Conservation (phyloP, 2,113 vertebrate genomes). For the Clarias batrachus region DNA sequence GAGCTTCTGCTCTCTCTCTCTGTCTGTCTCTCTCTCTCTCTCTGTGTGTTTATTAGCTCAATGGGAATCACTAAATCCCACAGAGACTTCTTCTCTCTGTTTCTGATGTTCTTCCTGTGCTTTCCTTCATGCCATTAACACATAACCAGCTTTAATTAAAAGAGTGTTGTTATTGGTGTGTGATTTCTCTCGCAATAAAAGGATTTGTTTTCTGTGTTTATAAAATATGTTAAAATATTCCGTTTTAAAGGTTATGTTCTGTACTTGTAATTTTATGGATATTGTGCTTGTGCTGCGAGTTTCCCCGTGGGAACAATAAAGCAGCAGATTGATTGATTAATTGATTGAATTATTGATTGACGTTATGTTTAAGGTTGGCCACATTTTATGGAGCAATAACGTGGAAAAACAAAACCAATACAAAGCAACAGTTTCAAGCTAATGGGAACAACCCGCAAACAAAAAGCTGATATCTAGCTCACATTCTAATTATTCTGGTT, state of each 20-base stretch:
- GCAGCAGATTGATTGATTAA: background rate
- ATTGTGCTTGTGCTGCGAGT: background rate
- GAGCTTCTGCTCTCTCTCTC: slow-evolving; percentile 75
- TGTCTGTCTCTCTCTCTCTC: slow-evolving; percentile 8
- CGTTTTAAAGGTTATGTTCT: background rate
- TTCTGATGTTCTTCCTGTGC: background rate
- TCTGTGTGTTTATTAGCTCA: slow-evolving; percentile 62
- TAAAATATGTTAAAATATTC: background rate
- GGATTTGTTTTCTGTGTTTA: background rate
- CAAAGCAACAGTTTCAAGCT: background rate
- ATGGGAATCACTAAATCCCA: slow-evolving; percentile 96
- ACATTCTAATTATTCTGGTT: background rate
- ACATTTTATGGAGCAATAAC: background rate
- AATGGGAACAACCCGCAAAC: background rate
- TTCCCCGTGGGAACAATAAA: background rate
- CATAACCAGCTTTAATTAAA: background rate
- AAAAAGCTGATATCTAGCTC: background rate
- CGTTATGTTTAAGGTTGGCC: background rate
- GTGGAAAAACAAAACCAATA: background rate
- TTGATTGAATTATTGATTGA: background rate
- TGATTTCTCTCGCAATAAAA: background rate
- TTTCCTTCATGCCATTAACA: background rate
- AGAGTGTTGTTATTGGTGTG: background rate
- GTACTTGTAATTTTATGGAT: background rate
- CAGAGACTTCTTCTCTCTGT: background rate